Percentiles rank a stretch among this genome's conserved stretches.
Conservation (phyloP, 2,113 vertebrate species). For the Thalassarche chlororhynchos region DNA sequence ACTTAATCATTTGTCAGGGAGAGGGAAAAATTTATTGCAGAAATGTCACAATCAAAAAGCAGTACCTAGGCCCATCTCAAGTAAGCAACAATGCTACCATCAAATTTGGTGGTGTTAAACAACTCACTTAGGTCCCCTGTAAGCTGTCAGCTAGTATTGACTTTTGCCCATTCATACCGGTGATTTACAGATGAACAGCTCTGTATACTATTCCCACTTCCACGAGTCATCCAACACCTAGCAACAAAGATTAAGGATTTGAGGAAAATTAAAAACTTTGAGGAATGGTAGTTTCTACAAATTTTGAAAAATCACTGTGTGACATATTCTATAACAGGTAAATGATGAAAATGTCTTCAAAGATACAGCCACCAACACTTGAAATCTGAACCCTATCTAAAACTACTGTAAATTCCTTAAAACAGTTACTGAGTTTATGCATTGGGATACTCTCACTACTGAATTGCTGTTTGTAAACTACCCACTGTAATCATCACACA, state of each 20-base stretch:
- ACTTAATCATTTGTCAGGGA: neutral
- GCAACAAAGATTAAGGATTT: neutral
- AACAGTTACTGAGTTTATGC: neutral
- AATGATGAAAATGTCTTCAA: neutral
- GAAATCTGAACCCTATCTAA: neutral
- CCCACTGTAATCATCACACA: neutral
- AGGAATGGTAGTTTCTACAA: neutral
- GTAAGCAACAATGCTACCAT: neutral
- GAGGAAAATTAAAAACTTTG: neutral
- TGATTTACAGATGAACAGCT: neutral
- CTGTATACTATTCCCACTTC: neutral
- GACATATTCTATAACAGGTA: neutral
- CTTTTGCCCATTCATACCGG: neutral
- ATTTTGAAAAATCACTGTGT: neutral
- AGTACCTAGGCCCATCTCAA: neutral
- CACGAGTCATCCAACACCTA: neutral
- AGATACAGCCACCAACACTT: neutral
- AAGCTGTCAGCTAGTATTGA: neutral
- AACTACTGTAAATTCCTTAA: neutral
- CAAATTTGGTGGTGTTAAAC: neutral
- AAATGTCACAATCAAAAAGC: neutral
- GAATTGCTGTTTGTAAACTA: neutral
- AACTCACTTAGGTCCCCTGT: neutral
- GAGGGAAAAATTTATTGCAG: neutral
- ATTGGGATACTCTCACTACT: neutral